A percentile compares a stretch with the other conserved stretches of the same genome.
These are phyloP conservation scores for Pachydiplax longipennis DNA, from an alignment of 2,888 invertebrate species.

Conservation along the genomic window DNA sequence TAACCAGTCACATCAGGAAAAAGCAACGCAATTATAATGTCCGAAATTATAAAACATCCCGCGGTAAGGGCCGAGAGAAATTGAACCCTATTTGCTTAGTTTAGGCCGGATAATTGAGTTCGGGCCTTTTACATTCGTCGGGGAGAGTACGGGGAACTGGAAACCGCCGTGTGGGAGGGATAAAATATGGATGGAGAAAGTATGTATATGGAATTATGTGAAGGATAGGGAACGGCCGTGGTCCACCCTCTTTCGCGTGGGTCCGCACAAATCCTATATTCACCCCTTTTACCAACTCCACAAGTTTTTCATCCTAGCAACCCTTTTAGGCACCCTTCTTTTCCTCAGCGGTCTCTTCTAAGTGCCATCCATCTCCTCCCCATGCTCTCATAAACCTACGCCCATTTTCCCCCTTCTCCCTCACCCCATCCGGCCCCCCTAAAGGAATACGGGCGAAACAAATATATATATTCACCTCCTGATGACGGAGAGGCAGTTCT, in stretches of 20 bases:
- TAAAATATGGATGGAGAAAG: not conserved
- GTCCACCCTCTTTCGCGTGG: not conserved
- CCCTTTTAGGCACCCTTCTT: not conserved
- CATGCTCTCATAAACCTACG: not conserved
- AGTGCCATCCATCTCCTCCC: not conserved
- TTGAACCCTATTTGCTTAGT: not conserved
- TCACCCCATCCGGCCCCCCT: not conserved
- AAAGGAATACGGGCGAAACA: slow-evolving; percentile 13
- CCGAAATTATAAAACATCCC: not conserved
- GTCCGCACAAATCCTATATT: not conserved
- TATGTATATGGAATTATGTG: not conserved
- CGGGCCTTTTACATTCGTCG: not conserved
- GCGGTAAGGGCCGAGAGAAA: not conserved
- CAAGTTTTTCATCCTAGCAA: not conserved
- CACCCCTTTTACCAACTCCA: not conserved
- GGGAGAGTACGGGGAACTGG: not conserved
- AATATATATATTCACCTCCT: slow-evolving; percentile 37
- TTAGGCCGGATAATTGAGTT: not conserved
- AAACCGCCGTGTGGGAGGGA: not conserved
- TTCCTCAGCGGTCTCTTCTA: not conserved
- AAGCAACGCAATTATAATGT: not conserved
- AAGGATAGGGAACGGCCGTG: not conserved
- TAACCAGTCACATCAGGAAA: not conserved
- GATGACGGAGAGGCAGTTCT: slow-evolving; percentile 21
- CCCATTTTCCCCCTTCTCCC: not conserved